phyloP scores from a whole-genome alignment of 2,888 invertebrate genomes.

The Neoitamus cyanurus region DNA sequence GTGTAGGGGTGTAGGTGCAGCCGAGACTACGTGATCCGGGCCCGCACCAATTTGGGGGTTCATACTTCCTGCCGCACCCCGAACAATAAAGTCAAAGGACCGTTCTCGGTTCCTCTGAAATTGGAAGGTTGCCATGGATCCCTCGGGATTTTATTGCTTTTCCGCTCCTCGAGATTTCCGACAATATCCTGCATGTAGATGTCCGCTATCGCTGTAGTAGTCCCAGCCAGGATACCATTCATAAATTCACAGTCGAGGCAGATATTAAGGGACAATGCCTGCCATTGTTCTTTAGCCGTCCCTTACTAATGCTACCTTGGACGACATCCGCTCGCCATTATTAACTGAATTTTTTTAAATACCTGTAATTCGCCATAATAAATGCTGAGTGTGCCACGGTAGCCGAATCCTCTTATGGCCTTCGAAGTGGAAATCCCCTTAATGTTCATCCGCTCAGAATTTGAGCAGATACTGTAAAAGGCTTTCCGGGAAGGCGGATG shows the following conservation, averaged over 20 bases:
- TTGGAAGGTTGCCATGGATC: conserved; percentile 1
- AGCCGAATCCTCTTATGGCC: no score
- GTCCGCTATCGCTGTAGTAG: neutral
- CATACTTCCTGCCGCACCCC: neutral
- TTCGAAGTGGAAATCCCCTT: no score
- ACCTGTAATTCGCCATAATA: no score
- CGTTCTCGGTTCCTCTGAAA: neutral
- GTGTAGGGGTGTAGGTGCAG: neutral
- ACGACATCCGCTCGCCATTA: no score
- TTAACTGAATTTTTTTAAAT: no score
- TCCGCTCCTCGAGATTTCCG: neutral
- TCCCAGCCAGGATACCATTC: neutral
- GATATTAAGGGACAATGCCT: neutral
- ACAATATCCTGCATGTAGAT: neutral
- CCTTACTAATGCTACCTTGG: no score
- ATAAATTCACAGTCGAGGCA: neutral
- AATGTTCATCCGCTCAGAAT: no score
- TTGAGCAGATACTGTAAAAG: no score
- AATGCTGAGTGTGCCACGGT: no score
- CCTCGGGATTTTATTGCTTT: neutral
- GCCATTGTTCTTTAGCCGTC: no score
- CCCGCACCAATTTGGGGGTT: neutral
- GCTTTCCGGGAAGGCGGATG: no score
- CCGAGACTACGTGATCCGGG: neutral
- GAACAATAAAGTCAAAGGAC: neutral